Evolutionary conservation across 2,888 invertebrate species (phyloP).

Genomic region (Mamestra brassicae): DNA sequence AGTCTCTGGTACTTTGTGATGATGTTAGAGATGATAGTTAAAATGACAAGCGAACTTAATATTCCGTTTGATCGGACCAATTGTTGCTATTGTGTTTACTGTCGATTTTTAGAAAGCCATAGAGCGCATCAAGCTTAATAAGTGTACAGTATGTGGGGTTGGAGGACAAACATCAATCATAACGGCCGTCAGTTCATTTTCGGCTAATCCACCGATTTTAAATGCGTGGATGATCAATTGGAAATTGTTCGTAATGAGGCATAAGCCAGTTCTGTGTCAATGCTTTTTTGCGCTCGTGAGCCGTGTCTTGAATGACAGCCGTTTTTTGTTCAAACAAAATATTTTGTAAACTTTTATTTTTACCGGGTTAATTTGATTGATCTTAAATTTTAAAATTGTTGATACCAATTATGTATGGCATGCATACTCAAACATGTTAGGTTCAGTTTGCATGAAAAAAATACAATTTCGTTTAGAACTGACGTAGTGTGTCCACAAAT

Average conservation of each 20-base stretch:
- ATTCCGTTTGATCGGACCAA: conserved; percentile 90
- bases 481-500: conserved; percentile 10
- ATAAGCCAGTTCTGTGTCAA: conserved; percentile 67
- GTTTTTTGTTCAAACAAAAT: conserved; percentile 67
- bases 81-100: conserved; percentile 89
- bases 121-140: conserved; percentile 75
- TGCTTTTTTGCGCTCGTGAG: conserved; percentile 72
- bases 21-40: conserved; percentile 83
- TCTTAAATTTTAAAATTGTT: conserved; percentile 41
- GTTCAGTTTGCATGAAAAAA: background rate
- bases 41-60: conserved; percentile 91
- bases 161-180: conserved; percentile 88
- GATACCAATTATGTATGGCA: conserved; percentile 45
- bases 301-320: conserved; percentile 65
- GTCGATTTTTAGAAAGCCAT: conserved; percentile 87
- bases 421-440: conserved; percentile 19
- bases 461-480: conserved; percentile 9
- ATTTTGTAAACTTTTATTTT: conserved; percentile 70
- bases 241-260: conserved; percentile 78
- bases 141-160: conserved; percentile 79
- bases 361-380: conserved; percentile 65
- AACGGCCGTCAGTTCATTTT: conserved; percentile 79
- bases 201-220: conserved; percentile 80
- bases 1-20: conserved; percentile 67
- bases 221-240: conserved; percentile 84